Base-by-base conservation (phyloP, 1,140 invertebrate genomes). In the Polypedilum vanderplanki region DNA sequence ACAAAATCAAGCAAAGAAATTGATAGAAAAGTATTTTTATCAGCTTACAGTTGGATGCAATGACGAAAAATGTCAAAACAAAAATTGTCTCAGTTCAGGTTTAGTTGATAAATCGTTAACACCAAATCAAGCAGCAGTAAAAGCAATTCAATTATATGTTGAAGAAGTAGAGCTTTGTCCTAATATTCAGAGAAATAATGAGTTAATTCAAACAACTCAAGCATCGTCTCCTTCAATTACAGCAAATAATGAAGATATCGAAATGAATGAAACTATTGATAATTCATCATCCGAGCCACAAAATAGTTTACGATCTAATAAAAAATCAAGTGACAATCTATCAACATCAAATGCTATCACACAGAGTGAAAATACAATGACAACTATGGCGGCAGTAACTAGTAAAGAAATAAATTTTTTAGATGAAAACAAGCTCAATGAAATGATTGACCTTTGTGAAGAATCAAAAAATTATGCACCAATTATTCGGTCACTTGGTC, bases 11-110 rank as follows among this genome's bases (percentile, higher is more conserved):
- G 93, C 92, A 22, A 93, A 90, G 82, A 91, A 93, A 83, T 85
- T 95, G 67, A 96, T 97, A 76, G 93, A 96, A 83, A 89, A 91
- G 78, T 97, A 96, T 83, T 97, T 96, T 83, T 94, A 94, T 84
- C 93, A 96, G 84, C 85, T 97, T 75, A 90, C 91, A 12, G 90
- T 95, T 83, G 95, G 95, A 76, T 97, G 95, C 85, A 94, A 94
- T 7, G 93, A 95, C 81, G 84, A 88, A 8, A 85, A 88, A 75
- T 97, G 95, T 84, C 87, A 88, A 77, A 97, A 97, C 85, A 87
- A 88, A 79, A 86, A 91, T 81, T 97, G 95, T 87, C 92, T 92
- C 76, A 97, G 94, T 22, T 95, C 93, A 84, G 91, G 91, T 79
- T 88, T 91, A 83, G 91, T 94, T 88, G 74, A 89, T 87, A 81